phyloP scores from a whole-genome alignment of 2,113 vertebrate species.

The Serinus canaria region DNA sequence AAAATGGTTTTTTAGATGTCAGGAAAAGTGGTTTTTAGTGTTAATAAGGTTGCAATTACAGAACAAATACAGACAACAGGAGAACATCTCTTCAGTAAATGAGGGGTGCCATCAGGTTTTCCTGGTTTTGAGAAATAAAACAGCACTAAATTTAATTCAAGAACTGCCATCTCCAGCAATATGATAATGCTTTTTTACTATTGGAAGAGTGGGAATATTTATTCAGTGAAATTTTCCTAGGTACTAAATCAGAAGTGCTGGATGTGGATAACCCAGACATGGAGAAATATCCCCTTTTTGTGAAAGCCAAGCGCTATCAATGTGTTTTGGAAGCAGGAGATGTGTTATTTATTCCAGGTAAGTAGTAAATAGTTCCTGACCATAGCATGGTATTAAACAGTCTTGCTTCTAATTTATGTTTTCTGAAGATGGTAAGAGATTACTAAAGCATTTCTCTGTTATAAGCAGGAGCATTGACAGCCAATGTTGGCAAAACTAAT shows the following conservation, averaged over 20 bases:
- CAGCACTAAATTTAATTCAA: not conserved
- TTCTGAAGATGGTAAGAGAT: not conserved
- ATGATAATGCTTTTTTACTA: not conserved
- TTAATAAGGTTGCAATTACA: not conserved
- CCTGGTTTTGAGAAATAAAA: not conserved
- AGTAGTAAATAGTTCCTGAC: not conserved
- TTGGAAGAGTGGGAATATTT: not conserved
- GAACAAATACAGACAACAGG: not conserved
- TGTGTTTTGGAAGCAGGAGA: constrained; percentile 89
- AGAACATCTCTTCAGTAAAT: not conserved
- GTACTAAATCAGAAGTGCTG: constrained; percentile 91
- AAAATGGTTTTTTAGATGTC: not conserved
- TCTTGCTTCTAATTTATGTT: not conserved
- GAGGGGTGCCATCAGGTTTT: not conserved
- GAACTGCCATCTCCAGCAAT: not conserved
- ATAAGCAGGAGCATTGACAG: not conserved
- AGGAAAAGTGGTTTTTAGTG: not conserved
- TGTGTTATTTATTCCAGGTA: constrained; percentile 95
- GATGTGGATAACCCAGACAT: constrained; percentile 89
- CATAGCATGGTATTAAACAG: not conserved
- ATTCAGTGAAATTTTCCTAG: constrained; percentile 68
- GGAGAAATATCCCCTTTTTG: constrained; percentile 87
- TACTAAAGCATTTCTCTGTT: not conserved
- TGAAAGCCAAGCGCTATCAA: constrained; percentile 83
- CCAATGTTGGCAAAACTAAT: not conserved